Conservation (phyloP, 2,113 vertebrate species). For the Eptatretus burgeri region DNA sequence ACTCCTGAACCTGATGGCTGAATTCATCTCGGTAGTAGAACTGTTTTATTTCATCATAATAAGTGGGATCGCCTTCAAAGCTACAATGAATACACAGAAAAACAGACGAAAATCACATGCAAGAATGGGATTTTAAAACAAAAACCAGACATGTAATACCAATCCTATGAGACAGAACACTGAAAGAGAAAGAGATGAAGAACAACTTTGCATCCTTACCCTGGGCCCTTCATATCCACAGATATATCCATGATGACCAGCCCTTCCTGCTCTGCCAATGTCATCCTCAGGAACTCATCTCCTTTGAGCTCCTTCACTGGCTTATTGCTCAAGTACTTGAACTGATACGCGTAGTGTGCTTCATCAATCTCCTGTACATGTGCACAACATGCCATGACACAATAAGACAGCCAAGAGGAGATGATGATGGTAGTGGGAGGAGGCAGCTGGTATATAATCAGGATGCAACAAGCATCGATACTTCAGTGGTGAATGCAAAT, state of each 20-base stretch:
- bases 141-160: no score
- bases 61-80: conserved; percentile 62
- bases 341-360: conserved; percentile 72
- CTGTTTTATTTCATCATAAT: conserved; percentile 96
- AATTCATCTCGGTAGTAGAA: conserved; percentile 98
- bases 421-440: no score
- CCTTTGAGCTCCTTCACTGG: conserved; percentile 77
- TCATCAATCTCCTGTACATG: conserved; percentile 51
- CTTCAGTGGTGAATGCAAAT: no score
- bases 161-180: not conserved
- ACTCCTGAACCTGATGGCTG: conserved; percentile 96
- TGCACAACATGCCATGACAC: not conserved
- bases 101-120: not conserved
- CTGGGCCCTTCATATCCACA: conserved; percentile 81
- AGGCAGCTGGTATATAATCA: no score
- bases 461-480: no score
- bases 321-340: conserved; percentile 94
- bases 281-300: conserved; percentile 88
- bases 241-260: conserved; percentile 60
- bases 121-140: no score
- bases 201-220: conserved; percentile 20
- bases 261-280: conserved; percentile 55
- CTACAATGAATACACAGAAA: conserved; percentile 16
- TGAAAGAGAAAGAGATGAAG: not conserved
- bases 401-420: not conserved